Evolutionary conservation across 2,888 invertebrate species (phyloP), one percentile per base, ranked within the genome.

Genomic region (Meteorus cinctellus): DNA sequence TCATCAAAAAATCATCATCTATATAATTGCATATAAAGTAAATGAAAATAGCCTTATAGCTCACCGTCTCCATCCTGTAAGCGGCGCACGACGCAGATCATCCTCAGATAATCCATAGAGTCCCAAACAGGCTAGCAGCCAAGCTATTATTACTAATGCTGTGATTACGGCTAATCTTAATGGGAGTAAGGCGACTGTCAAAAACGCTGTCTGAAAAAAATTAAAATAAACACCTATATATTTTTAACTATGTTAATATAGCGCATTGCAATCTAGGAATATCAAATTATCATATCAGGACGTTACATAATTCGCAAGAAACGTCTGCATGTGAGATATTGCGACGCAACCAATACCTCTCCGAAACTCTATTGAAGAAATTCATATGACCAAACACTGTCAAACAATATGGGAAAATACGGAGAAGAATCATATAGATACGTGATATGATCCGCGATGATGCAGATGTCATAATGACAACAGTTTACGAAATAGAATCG

Each of bases 21-120:
- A 16, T 29, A 68, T 19, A 24, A 68, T 1, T n/a, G 4, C 2
- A 31, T 29, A 8, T 34, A 2, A 10, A 60, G 59, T 51, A 65
- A n/a, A 67, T 62, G 34, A 67, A 29, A 16, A 70, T 34, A n/a
- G 31, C 51, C n/a, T 51, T 65, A 60, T 31, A 69, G 89, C 91
- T 91, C 92, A 97, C 97, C 95, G 95, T 90, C 98, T 93, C 98
- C 98, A 98, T 84, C 97, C 97, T 14, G 93, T 92, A 85, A 98
- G 91, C 3, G 98, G 98, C 85, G 93, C 92, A 80, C 92, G 90
- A 81, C 94, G 92, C 19, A 96, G 90, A 82, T 97, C 96, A 72
- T 96, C 95, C 86, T 95, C 93, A 24, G 94, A 93, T 51, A 97
- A 89, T 6, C 97, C 97, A 85, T 93, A 93, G 16, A 97, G 92